Conservation (phyloP, 1,140 invertebrate species). For the Brachionus paranguensis region DNA sequence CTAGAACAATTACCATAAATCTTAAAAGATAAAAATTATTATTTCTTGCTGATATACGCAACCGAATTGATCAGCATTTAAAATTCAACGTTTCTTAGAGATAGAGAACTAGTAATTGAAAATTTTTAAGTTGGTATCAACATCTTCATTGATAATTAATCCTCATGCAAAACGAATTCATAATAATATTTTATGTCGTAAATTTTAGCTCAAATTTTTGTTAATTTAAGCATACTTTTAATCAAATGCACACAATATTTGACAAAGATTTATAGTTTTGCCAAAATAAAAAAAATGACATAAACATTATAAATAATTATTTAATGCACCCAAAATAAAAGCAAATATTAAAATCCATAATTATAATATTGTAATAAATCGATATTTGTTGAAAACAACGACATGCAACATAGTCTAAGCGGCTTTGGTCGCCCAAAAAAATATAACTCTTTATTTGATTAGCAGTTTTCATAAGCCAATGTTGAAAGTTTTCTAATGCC, state of each 20-base stretch:
- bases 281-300: neutral
- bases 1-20: too few relatives aligned
- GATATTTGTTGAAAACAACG: neutral
- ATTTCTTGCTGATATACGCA: neutral
- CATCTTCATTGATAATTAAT: neutral
- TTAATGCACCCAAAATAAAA: constrained; percentile 9
- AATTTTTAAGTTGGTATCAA: neutral
- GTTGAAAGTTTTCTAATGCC: neutral
- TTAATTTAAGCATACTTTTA: neutral
- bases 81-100: neutral
- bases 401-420: neutral
- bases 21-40: too few relatives aligned
- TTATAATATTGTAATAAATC: constrained; percentile 14
- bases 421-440: neutral
- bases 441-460: neutral
- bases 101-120: neutral
- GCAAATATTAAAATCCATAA: neutral
- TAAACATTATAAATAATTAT: constrained; percentile 21
- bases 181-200: constrained; percentile 28
- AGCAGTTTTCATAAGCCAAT: neutral
- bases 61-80: neutral
- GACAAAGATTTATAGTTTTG: constrained; percentile 28
- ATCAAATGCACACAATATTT: neutral
- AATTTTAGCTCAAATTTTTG: neutral
- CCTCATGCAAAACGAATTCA: neutral